A percentile compares a stretch with the other conserved stretches of the same genome.
phyloP scores from a whole-genome alignment of 2,797 vertebrate genomes.

The Microhierax caerulescens region DNA sequence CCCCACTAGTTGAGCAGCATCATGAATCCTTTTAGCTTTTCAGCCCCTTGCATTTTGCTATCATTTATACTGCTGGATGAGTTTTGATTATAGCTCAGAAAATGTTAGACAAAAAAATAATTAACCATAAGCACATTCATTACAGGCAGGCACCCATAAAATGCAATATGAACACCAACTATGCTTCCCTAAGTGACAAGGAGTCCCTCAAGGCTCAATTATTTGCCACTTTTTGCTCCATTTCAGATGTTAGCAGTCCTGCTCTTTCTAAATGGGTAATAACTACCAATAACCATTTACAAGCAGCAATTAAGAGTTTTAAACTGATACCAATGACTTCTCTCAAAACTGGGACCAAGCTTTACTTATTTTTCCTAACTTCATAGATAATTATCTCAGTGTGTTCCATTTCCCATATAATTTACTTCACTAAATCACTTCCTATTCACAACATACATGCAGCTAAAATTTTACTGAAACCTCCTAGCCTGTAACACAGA shows the following conservation, averaged over 20 bases:
- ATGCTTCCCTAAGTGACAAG: slow-evolving; percentile 46
- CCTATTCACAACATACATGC: not conserved
- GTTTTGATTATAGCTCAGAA: slow-evolving; percentile 53
- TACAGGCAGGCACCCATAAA: slow-evolving; percentile 53
- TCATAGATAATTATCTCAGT: slow-evolving; percentile 50
- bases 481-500: not conserved
- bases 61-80: slow-evolving; percentile 18
- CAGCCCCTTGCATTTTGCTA: not conserved
- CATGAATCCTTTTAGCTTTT: not conserved
- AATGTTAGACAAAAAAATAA: slow-evolving; percentile 47
- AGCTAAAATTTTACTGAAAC: slow-evolving; percentile 16
- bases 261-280: slow-evolving; percentile 43
- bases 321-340: slow-evolving; percentile 8
- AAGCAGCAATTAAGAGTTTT: slow-evolving; percentile 53
- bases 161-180: slow-evolving; percentile 42
- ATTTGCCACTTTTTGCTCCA: slow-evolving; percentile 61
- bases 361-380: slow-evolving; percentile 27
- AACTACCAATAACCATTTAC: slow-evolving; percentile 55
- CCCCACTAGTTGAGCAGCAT: not conserved
- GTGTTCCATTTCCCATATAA: slow-evolving; percentile 30
- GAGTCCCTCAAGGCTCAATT: slow-evolving; percentile 68
- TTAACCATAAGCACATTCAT: slow-evolving; percentile 48
- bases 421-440: slow-evolving; percentile 36
- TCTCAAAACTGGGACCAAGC: slow-evolving; percentile 19
- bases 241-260: slow-evolving; percentile 61